Conservation (phyloP, 2,888 invertebrate genomes). For the Theretra japonica region DNA sequence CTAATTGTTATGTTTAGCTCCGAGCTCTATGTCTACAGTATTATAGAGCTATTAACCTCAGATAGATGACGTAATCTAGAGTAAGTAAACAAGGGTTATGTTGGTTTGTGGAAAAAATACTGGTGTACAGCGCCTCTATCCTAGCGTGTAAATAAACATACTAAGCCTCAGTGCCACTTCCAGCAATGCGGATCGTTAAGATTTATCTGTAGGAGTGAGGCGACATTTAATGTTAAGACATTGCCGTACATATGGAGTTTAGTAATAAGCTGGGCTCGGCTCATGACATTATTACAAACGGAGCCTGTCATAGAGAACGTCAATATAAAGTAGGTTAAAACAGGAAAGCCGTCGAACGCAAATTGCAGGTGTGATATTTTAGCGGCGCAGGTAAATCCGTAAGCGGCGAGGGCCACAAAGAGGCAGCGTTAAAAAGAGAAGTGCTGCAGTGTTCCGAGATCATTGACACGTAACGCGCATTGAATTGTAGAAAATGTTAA, state of each 20-base stretch:
- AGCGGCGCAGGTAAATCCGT: conserved; percentile 10
- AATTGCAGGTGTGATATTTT: conserved; percentile 18
- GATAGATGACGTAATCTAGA: conserved; percentile 28
- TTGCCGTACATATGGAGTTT: neutral
- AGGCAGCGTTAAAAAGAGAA: conserved; percentile 21
- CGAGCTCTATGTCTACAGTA: conserved; percentile 26
- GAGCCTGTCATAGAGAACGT: neutral
- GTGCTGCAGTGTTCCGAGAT: conserved; percentile 46
- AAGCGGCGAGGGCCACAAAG: conserved; percentile 37
- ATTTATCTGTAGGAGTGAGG: conserved; percentile 8
- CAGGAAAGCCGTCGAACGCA: neutral
- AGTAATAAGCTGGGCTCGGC: neutral
- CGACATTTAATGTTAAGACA: neutral
- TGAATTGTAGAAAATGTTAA: conserved; percentile 54
- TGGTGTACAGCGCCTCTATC: conserved; percentile 8
- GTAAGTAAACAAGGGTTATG: conserved; percentile 25
- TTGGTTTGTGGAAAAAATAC: conserved; percentile 21
- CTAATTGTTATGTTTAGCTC: conserved; percentile 29
- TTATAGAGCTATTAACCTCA: conserved; percentile 28
- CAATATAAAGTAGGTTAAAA: conserved; percentile 8
- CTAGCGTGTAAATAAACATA: conserved; percentile 15
- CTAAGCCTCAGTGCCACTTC: neutral
- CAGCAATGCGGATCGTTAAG: neutral
- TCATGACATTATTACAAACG: neutral
- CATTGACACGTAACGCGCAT: conserved; percentile 58